Percentiles rank a stretch among this genome's conserved stretches.
Evolutionary conservation across 2,888 invertebrate species (phyloP).

Genomic region (Pantelozetes paolii): DNA sequence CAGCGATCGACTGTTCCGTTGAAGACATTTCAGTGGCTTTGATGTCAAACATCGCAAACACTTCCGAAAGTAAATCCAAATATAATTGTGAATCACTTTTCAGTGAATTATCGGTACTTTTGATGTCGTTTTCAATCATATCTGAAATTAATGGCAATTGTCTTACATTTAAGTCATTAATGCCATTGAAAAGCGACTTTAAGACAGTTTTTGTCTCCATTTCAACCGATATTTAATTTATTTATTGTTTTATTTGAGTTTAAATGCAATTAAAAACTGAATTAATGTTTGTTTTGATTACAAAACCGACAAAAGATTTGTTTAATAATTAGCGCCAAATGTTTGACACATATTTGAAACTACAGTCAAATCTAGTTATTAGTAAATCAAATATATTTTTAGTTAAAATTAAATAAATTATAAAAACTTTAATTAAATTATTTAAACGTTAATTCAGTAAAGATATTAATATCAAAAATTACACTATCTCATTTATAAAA

Average conservation of each 20-base stretch:
- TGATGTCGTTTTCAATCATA: neutral
- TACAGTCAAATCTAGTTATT: neutral
- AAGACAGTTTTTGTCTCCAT: neutral
- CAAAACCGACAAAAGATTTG: neutral
- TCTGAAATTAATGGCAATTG: neutral
- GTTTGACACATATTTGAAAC: neutral
- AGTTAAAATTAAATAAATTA: too few relatives aligned
- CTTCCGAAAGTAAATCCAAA: conserved; percentile 19
- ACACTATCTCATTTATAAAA: too few relatives aligned
- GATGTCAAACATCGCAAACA: conserved; percentile 2
- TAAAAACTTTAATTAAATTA: too few relatives aligned
- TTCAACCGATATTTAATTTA: neutral
- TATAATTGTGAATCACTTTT: neutral
- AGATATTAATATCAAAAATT: too few relatives aligned
- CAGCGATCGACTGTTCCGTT: neutral
- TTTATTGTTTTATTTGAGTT: neutral
- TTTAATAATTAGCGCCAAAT: conserved; percentile 24
- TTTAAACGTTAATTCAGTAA: too few relatives aligned
- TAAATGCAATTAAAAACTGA: neutral
- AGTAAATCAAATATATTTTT: neutral
- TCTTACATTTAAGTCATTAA: neutral
- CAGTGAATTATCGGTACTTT: neutral
- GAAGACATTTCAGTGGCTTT: neutral
- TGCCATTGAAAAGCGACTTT: neutral
- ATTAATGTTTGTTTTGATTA: neutral